Evolutionary conservation across 37 sponge, comb jelly and placozoan species (phyloP), one percentile per base, ranked within the genome.

Genomic region (Hormiphora californensis): DNA sequence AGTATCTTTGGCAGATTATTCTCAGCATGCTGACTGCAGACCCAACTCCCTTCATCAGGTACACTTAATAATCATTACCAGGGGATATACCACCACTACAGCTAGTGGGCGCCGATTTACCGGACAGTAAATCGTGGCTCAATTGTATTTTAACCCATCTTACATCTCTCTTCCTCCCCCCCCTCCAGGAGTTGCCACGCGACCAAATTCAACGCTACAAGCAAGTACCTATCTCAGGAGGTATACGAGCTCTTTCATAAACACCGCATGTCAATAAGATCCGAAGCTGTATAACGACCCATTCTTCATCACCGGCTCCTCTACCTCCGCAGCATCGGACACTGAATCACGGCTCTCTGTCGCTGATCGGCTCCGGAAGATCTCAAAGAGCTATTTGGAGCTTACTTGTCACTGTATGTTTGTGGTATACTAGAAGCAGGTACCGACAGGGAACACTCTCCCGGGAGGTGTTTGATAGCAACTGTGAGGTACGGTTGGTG

Each of bases 41-140:
- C 46, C 81, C 81, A 1, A 73, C 81, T 40, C 81, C 81, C 25
- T 73, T 73, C 25, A 73, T 73, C 46, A 73, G 81, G 81, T 73
- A n/a, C n/a, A n/a, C n/a, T n/a, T n/a, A n/a, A n/a, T n/a, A n/a
- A n/a, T n/a, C n/a, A n/a, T n/a, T n/a, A n/a, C n/a, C n/a, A n/a
- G n/a, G n/a, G n/a, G n/a, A n/a, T n/a, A n/a, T n/a, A n/a, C n/a
- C n/a, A n/a, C n/a, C n/a, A n/a, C n/a, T n/a, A n/a, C n/a, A n/a
- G n/a, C n/a, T n/a, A n/a, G n/a, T n/a, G n/a, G n/a, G n/a, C n/a
- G n/a, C n/a, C n/a, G n/a, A n/a, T n/a, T n/a, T n/a, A n/a, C n/a
- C n/a, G n/a, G n/a, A n/a, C n/a, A n/a, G n/a, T n/a, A n/a, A n/a
- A n/a, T n/a, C n/a, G n/a, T n/a, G n/a, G n/a, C n/a, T n/a, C n/a